Base-by-base conservation (phyloP, 2,797 vertebrate species). In the Sarcophilus harrisii region DNA sequence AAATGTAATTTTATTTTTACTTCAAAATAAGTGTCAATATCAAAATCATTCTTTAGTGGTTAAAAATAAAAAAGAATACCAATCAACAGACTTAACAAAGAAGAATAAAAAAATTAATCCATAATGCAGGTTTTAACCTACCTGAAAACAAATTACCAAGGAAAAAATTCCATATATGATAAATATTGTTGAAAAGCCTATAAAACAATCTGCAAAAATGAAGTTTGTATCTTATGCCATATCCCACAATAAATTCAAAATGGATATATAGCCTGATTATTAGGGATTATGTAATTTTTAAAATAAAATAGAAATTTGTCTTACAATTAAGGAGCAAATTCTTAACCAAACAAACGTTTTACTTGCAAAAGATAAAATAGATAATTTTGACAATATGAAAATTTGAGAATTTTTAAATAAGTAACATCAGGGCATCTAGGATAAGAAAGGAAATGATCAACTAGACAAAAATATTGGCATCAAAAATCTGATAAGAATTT, bases 1-100 rank as follows among this genome's bases (percentile, higher is more conserved):
- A 95, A 90, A 73, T 94, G 24, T 45, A 58, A 32, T 94, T 16
- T 91, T 90, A 57, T 90, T 90, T 93, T 62, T 62, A 21, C 24
- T 92, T 60, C 58, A 24, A 38, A 52, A 30, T 12, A 60, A 60
- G 30, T 29, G 11, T 12, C 29, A 30, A 13, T 30, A 60, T 60
- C 59, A 60, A 60, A 60, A 60, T 29, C 9, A 29, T 29, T 59
- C 58, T 29, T 1, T 59, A 59, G 27, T 29, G 58, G 58, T 59
- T 59, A 9, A 59, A 59, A 60, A 30, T 30, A 60, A 59, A 30
- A 30, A 60, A 60, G 28, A 60, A 10, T 60, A 30, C 2, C 27
- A 30, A 12, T 60, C 9, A 60, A 60, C 11, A 12, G 29, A 60
- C 29, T 30, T 30, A 9, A 30, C 9, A 13, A 30, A 58, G 12